A percentile compares a stretch with the other conserved stretches of the same genome.
These are phyloP conservation scores for Eurystomus gularis DNA, from an alignment of 2,113 vertebrate species.

Conservation along the genomic window DNA sequence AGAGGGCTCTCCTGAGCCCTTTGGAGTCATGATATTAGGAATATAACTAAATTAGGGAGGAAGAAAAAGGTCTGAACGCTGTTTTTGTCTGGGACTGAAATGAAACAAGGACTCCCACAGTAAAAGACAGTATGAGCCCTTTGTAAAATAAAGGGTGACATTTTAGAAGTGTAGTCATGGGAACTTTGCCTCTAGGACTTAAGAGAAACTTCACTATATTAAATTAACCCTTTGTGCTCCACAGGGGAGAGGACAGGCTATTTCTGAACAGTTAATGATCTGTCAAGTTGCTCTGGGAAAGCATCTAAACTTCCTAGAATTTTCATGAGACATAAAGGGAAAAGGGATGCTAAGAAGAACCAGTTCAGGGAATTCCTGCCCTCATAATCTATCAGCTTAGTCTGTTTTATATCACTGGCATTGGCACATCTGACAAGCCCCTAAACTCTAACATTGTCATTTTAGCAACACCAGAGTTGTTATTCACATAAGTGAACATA, in stretches of 20 bases:
- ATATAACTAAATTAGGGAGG: neutral
- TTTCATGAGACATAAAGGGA: neutral
- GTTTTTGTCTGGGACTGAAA: neutral
- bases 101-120: neutral
- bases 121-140: neutral
- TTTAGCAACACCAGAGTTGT: neutral
- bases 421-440: rapidly evolving
- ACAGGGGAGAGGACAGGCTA: neutral
- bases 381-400: neutral
- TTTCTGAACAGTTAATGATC: neutral
- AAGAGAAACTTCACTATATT: neutral
- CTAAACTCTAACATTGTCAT: neutral
- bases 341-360: neutral
- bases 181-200: neutral
- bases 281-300: neutral
- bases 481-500: neutral
- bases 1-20: neutral
- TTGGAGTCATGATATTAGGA: neutral
- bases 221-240: neutral
- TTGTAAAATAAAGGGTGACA: neutral
- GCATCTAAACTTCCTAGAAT: neutral
- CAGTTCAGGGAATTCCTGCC: neutral
- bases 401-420: neutral
- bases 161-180: neutral
- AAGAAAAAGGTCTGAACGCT: neutral